Percentiles rank a stretch among this genome's conserved stretches.
phyloP scores from a whole-genome alignment of 2,113 vertebrate species.

The Aspidoscelis tigris region DNA sequence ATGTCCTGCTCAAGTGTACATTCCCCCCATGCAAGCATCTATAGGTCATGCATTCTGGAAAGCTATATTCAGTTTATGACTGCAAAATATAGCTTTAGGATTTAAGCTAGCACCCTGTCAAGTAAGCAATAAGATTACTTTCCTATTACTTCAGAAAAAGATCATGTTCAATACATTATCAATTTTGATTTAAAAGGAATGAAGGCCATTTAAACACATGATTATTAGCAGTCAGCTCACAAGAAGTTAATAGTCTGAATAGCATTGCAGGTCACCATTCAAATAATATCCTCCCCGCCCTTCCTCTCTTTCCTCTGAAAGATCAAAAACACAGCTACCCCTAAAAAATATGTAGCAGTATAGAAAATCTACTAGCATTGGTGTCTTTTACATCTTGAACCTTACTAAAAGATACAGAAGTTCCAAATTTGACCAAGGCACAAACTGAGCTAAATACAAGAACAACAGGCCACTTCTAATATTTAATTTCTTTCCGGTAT shows the following conservation, averaged over 20 bases:
- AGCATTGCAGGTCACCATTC: neutral
- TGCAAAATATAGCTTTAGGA: slow-evolving; percentile 30
- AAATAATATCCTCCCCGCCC: neutral
- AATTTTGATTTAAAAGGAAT: neutral
- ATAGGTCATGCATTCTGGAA: slow-evolving; percentile 14
- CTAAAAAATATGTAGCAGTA: neutral
- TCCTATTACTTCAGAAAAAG: neutral
- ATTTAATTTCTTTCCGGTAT: neutral
- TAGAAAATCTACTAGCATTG: neutral
- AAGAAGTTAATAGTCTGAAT: neutral
- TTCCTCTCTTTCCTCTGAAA: neutral
- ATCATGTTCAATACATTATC: neutral
- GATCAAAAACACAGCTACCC: neutral
- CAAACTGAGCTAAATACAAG: neutral
- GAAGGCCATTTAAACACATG: neutral
- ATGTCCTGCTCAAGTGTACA: slow-evolving; percentile 49
- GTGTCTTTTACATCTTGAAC: neutral
- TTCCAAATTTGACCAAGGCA: neutral
- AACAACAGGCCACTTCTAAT: neutral
- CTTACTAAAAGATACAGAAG: neutral
- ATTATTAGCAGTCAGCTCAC: neutral
- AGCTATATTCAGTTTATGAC: slow-evolving; percentile 40
- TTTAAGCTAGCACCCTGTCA: slow-evolving; percentile 3
- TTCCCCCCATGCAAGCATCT: slow-evolving; percentile 49
- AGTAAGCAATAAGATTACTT: neutral